Base-by-base conservation (phyloP, 53 echinoderm and acorn worm species). In the Temnopleurus reevesii region DNA sequence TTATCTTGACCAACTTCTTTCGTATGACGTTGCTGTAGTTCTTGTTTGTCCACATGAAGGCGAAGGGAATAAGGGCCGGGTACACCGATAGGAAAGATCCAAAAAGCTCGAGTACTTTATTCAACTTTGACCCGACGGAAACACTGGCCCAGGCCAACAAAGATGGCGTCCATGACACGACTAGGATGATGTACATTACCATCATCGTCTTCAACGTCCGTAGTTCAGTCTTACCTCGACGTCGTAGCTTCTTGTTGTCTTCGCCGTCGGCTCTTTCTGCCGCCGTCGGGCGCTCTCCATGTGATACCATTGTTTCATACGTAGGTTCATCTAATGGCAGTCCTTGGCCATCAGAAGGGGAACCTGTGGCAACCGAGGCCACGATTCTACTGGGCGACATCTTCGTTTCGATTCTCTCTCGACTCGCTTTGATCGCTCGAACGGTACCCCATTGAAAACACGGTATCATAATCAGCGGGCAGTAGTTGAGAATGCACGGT, bases 41-140 rank as follows among this genome's bases (percentile, higher is more conserved):
- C 29, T 66, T 87, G 46, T 87, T 87, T n/a, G 88, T 66, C 88
- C 88, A 65, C 47, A 87, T 45, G 4, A 71, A 47, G 13, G 53
- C 88, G 18, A 53, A 87, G 13, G 88, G 88, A 53, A 87, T 87
- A 7, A 87, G 46, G 31, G 88, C 46, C 21, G 88, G 88, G 17
- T 87, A 87, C 23, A 87, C 88, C 10, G 88, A 55, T 18, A 87
- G n/a, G 21, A 87, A 51, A 33, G 53, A 66, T 17, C 88, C 88
- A 49, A 87, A 87, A 5, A 33, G 33, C 4, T 87, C 49, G 24
- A 87, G 71, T 13, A 43, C 34, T 33, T 31, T 18, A 31, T 66
- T 47, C 1, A 87, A 21, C 23, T 46, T 43, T 2, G 19, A 55
- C 15, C 46, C 51, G 27, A 49, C 3, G 7, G 38, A 38, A 7